Base-by-base conservation (phyloP, 2,888 invertebrate genomes). In the Amblyjoppa proteus region DNA sequence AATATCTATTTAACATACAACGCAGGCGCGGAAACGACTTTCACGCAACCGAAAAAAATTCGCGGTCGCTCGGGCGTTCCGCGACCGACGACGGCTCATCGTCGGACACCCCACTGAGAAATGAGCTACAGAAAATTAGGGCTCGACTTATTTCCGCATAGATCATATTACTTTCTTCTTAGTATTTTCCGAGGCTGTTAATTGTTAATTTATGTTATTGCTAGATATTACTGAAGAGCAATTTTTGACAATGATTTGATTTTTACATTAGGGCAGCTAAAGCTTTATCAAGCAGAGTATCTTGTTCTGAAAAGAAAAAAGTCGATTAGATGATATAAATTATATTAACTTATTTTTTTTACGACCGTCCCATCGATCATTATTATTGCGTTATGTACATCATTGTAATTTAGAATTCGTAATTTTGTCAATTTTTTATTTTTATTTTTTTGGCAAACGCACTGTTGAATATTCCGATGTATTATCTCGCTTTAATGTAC, bases 1-100 rank as follows among this genome's bases (percentile, higher is more conserved):
- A 95, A 96, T 89, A 95, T 96, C 9, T 97, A 96, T 94, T 94
- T 96, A 51, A 95, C 96, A 41, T 97, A 97, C 89, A 96, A 95
- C 78, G 95, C 94, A 45, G 95, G 92, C 38, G 83, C 89, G 49
- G 92, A 92, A 77, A 91, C 86, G 83, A 95, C 95, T 69, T 94
- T 95, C n/a, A 94, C 94, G 91, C 96, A 94, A 94, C 96, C 94
- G 90, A 96, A 95, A 94, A 96, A 93, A 87, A 94, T 89, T 56
- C 95, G 91, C 93, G 94, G 95, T 49, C 94, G 95, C 84, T 95
- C 95, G 0, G 95, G 95, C 7, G 94, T 95, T 25, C 95, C 95
- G 6, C 91, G 95, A 84, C 95, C 95, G 49, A 95, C 95, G 5
- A 95, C 95, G 25, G 93, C 94, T 11, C 93, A 93, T 87, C 91